These are phyloP conservation scores for Lasioglossum morio DNA, from an alignment of 2,888 invertebrate genomes.

Conservation along the genomic window DNA sequence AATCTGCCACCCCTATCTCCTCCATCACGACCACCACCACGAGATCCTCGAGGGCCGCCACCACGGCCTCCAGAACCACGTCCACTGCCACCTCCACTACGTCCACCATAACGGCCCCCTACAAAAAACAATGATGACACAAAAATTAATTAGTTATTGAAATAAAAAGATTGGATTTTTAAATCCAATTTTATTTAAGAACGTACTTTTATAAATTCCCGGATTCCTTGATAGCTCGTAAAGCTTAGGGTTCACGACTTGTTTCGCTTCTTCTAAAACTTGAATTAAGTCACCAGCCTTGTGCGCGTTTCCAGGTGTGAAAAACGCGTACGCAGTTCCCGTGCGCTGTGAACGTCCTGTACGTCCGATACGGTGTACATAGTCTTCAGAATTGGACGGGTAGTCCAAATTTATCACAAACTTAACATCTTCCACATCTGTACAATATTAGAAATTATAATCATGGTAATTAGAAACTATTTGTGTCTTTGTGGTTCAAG, in stretches of 20 bases:
- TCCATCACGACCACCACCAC: conserved; percentile 78
- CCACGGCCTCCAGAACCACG: conserved; percentile 76
- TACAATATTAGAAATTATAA: conserved; percentile 72
- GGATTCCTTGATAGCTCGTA: conserved; percentile 88
- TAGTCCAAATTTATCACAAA: conserved; percentile 99
- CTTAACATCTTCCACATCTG: conserved; percentile 99
- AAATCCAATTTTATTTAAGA: neutral
- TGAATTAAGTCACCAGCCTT: conserved; percentile 96
- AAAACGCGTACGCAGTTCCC: conserved; percentile 98
- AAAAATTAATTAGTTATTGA: neutral
- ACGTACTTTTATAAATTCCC: conserved; percentile 80
- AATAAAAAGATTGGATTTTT: neutral
- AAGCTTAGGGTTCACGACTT: conserved; percentile 95
- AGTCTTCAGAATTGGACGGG: conserved; percentile 98
- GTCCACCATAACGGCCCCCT: conserved; percentile 81
- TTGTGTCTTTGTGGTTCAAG: conserved; percentile 82
- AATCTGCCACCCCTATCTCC: conserved; percentile 79
- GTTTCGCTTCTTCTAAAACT: conserved; percentile 97
- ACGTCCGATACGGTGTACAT: conserved; percentile 98
- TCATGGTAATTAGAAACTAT: conserved; percentile 66
- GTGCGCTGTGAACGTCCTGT: conserved; percentile 97
- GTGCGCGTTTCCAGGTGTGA: conserved; percentile 95
- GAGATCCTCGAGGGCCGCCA: conserved; percentile 72
- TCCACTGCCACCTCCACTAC: conserved; percentile 74
- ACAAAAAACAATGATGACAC: neutral